These are phyloP conservation scores for Fregata magnificens DNA, from an alignment of 2,113 vertebrate species.

Conservation along the genomic window DNA sequence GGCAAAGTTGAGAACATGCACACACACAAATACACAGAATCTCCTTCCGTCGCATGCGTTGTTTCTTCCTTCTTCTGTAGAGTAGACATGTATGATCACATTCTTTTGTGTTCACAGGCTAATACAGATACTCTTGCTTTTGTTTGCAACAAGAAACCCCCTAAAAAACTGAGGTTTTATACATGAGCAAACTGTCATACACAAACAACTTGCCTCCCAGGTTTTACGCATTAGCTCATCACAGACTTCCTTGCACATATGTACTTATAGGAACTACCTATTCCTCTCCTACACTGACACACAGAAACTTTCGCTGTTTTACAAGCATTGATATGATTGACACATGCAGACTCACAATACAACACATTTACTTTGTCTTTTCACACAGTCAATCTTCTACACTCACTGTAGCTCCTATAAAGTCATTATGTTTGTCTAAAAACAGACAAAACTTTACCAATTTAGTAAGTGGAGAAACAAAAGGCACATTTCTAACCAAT, in stretches of 20 bases:
- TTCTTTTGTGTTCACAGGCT: no score
- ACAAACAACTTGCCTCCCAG: background rate
- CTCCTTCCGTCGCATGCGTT: background rate
- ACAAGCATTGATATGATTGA: background rate
- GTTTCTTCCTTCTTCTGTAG: background rate
- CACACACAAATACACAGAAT: background rate
- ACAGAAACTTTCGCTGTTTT: background rate
- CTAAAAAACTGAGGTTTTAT: rapidly evolving
- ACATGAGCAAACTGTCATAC: background rate
- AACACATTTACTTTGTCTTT: background rate
- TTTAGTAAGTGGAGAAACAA: background rate
- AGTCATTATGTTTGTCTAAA: background rate
- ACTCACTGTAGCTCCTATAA: background rate
- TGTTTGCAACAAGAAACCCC: background rate
- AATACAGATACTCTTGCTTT: background rate
- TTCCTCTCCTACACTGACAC: rapidly evolving
- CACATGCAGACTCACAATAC: background rate
- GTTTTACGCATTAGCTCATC: background rate
- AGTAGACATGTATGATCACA: background rate
- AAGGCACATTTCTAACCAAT: background rate
- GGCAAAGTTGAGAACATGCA: background rate
- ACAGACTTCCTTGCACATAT: background rate
- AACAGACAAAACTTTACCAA: background rate
- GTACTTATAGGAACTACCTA: background rate
- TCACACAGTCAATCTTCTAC: background rate